phyloP scores from a whole-genome alignment of 1,140 invertebrate genomes.

The Mamestra configurata region DNA sequence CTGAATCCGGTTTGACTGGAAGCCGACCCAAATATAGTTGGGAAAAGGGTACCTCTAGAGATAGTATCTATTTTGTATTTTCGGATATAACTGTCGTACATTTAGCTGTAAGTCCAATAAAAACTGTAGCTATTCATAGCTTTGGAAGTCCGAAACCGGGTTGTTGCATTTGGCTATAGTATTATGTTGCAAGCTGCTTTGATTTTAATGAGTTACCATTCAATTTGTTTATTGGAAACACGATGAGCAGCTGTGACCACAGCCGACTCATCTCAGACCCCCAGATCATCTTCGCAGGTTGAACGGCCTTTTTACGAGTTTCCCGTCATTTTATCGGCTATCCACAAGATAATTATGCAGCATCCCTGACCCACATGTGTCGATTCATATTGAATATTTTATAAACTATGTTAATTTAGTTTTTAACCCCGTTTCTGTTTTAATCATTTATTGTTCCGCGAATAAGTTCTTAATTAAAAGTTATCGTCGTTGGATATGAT shows the following conservation, averaged over 20 bases:
- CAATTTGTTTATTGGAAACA: background rate
- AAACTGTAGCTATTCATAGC: too few species aligned
- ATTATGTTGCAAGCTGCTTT: conserved; percentile 6
- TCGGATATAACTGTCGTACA: too few species aligned
- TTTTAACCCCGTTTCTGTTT: conserved; percentile 40
- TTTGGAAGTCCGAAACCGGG: background rate
- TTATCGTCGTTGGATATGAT: background rate
- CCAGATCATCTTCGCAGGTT: background rate
- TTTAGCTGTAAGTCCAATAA: too few species aligned
- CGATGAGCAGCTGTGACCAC: conserved; percentile 21
- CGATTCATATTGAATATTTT: conserved; percentile 39
- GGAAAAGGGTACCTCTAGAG: too few species aligned
- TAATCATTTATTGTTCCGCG: conserved; percentile 37
- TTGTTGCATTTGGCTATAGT: background rate
- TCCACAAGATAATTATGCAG: conserved; percentile 48
- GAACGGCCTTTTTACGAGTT: conserved; percentile 37
- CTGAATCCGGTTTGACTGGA: too few species aligned
- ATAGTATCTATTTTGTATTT: too few species aligned
- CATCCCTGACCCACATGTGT: conserved; percentile 50
- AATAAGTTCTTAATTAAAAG: conserved; percentile 29
- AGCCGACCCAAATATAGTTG: too few species aligned
- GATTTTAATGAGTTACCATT: conserved; percentile 22
- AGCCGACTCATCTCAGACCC: background rate
- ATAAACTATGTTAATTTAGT: conserved; percentile 44
- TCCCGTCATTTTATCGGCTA: conserved; percentile 38